These are phyloP conservation scores for Plutomurus gul DNA, from an alignment of 1,140 invertebrate species.

Conservation along the genomic window DNA sequence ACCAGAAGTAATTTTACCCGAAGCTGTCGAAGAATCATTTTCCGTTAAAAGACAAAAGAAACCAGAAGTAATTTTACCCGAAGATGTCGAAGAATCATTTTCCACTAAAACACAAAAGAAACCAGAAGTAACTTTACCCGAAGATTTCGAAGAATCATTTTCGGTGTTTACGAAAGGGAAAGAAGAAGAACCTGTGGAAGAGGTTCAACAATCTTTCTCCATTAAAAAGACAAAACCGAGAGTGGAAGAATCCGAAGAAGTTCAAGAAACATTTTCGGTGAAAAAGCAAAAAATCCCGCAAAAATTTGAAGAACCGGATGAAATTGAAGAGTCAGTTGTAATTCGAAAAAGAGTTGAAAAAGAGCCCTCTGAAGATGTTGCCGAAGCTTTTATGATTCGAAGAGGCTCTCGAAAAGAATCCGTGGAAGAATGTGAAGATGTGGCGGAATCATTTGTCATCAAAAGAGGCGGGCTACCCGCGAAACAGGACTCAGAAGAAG, in stretches of 20 bases:
- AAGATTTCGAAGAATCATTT: neutral
- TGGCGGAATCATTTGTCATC: conserved; percentile 56
- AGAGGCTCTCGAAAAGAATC: neutral
- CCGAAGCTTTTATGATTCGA: neutral
- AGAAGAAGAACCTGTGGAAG: neutral
- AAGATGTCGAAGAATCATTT: neutral
- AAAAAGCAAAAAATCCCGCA: conserved; percentile 65
- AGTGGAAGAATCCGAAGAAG: neutral
- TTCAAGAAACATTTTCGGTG: conserved; percentile 35
- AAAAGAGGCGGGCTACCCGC: too few species aligned
- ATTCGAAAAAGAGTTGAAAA: neutral
- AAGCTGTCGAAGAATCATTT: conserved; percentile 58
- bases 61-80: conserved; percentile 54
- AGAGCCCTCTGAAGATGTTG: conserved; percentile 62
- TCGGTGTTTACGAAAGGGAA: neutral
- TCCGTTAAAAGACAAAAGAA: conserved; percentile 57
- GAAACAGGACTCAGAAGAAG: too few species aligned
- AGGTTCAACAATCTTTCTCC: neutral
- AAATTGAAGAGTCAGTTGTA: neutral
- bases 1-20: conserved; percentile 59
- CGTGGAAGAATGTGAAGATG: conserved; percentile 59
- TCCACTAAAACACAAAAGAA: neutral
- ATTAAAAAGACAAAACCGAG: neutral
- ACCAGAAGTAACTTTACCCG: neutral
- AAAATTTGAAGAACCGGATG: conserved; percentile 45